Conservation (phyloP, 2,888 invertebrate genomes). For the Leptinotarsa rubiginosa region DNA sequence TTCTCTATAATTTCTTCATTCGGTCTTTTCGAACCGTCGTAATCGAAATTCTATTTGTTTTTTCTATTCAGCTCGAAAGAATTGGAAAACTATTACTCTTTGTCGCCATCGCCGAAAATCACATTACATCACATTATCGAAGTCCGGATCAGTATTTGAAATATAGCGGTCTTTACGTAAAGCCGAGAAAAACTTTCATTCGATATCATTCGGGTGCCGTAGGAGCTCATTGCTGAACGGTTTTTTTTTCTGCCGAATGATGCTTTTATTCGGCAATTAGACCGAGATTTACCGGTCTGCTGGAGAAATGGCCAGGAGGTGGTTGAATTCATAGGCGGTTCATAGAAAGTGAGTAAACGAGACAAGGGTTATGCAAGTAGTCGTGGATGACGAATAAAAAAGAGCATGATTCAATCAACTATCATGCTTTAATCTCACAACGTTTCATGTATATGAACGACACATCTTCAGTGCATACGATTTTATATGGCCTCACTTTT, state of each 20-base stretch:
- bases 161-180: conserved; percentile 29
- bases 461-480: too few relatives aligned
- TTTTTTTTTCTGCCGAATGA: conserved; percentile 38
- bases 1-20: too few relatives aligned
- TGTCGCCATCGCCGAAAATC: conserved; percentile 24
- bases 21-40: background rate
- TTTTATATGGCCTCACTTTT: too few relatives aligned
- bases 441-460: too few relatives aligned
- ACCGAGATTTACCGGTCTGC: conserved; percentile 37
- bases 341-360: background rate
- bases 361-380: too few relatives aligned
- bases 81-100: conserved; percentile 30
- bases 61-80: conserved; percentile 1
- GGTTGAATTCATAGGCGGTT: conserved; percentile 22
- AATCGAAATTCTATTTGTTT: conserved; percentile 3
- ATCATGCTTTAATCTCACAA: too few relatives aligned
- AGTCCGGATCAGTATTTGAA: conserved; percentile 25
- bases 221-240: conserved; percentile 32
- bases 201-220: conserved; percentile 22
- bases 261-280: conserved; percentile 45
- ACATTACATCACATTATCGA: conserved; percentile 18
- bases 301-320: conserved; percentile 24
- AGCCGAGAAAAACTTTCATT: conserved; percentile 33
- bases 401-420: too few relatives aligned
- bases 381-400: too few relatives aligned